These are phyloP conservation scores for Clamator glandarius DNA, from an alignment of 2,797 vertebrate genomes.

Conservation along the genomic window DNA sequence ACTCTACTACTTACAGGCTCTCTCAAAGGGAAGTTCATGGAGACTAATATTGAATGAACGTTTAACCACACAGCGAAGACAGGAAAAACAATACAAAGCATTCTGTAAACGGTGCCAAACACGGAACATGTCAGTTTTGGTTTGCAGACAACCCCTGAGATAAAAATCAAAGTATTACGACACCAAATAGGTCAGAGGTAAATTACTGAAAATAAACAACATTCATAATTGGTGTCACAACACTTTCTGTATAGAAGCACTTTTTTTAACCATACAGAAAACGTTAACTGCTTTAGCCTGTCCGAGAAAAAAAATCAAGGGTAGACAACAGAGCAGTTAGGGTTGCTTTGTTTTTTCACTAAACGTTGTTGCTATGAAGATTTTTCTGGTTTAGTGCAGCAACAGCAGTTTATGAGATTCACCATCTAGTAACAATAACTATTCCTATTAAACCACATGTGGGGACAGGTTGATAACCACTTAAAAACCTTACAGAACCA, in stretches of 20 bases:
- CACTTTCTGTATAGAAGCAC: slow-evolving; percentile 74
- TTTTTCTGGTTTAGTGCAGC: slow-evolving; percentile 31
- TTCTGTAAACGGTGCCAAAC: slow-evolving; percentile 68
- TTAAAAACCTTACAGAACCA: neutral
- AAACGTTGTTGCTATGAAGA: slow-evolving; percentile 14
- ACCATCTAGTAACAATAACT: neutral
- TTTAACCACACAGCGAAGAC: slow-evolving; percentile 54
- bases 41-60: slow-evolving; percentile 73
- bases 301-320: slow-evolving; percentile 38
- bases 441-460: neutral
- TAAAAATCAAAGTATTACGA: slow-evolving; percentile 79
- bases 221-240: slow-evolving; percentile 74
- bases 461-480: slow-evolving; percentile 11
- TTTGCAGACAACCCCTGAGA: slow-evolving; percentile 81
- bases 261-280: slow-evolving; percentile 67
- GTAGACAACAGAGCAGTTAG: slow-evolving; percentile 52
- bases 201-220: slow-evolving; percentile 75
- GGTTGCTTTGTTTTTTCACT: slow-evolving; percentile 57
- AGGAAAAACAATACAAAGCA: slow-evolving; percentile 68
- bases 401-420: slow-evolving; percentile 58
- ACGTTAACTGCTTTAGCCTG: slow-evolving; percentile 57
- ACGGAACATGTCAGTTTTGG: slow-evolving; percentile 79
- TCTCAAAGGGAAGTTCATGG: slow-evolving; percentile 79
- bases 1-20: slow-evolving; percentile 75
- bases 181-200: slow-evolving; percentile 78